Evolutionary conservation across 2,888 invertebrate species (phyloP).

Genomic region (Leptothorax acervorum): DNA sequence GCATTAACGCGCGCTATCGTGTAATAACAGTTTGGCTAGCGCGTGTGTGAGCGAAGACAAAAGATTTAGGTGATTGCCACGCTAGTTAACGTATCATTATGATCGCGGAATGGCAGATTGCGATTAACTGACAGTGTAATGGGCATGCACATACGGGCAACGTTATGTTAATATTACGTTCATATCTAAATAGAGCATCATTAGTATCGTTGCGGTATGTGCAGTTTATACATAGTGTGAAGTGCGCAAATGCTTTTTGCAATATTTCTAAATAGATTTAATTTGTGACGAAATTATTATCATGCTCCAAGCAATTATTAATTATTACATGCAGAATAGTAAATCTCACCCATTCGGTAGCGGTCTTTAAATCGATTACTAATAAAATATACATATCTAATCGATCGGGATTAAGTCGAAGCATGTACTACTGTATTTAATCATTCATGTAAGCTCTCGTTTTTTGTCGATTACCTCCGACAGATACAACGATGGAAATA

Average conservation of each 20-base stretch:
- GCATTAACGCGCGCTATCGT: not conserved
- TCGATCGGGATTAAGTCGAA: slow-evolving; percentile 19
- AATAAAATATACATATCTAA: slow-evolving; percentile 19
- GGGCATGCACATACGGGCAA: not conserved
- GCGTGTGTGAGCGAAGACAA: slow-evolving; percentile 11
- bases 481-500: not conserved
- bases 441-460: slow-evolving; percentile 10
- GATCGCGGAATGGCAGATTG: slow-evolving; percentile 26
- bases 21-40: slow-evolving; percentile 12
- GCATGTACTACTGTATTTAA: not conserved
- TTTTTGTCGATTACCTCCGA: not conserved
- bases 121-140: slow-evolving; percentile 12
- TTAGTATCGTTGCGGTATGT: not conserved
- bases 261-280: not conserved
- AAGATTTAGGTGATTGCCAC: slow-evolving; percentile 30
- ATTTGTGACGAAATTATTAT: not conserved
- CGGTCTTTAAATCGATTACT: slow-evolving; percentile 1
- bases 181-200: not conserved
- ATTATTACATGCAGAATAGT: not conserved
- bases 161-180: not conserved
- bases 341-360: slow-evolving; percentile 1
- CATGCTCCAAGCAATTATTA: not conserved
- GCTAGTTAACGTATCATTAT: slow-evolving; percentile 21
- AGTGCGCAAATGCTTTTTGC: not conserved
- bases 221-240: not conserved